phyloP scores from a whole-genome alignment of 2,797 vertebrate genomes.

The Sebastes cheni region DNA sequence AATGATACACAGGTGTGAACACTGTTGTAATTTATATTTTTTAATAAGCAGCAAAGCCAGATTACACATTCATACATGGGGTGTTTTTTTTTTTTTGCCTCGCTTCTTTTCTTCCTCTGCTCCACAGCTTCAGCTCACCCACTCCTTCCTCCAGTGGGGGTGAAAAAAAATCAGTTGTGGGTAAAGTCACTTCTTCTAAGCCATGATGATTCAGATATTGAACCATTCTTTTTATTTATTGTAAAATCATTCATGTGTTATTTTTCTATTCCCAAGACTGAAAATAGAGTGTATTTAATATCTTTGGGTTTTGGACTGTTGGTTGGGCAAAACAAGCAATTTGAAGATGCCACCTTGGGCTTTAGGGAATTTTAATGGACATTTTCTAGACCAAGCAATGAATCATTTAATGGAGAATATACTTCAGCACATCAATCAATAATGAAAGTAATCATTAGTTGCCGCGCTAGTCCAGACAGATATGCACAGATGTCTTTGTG shows the following conservation, averaged over 20 bases:
- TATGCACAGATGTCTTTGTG: too few relatives aligned
- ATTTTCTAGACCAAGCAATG: not conserved
- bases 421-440: not conserved
- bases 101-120: not conserved
- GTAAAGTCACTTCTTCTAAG: not conserved
- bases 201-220: not conserved
- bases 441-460: not conserved
- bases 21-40: slow-evolving; percentile 1
- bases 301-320: too few relatives aligned
- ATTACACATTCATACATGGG: not conserved
- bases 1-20: not conserved
- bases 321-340: too few relatives aligned
- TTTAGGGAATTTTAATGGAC: not conserved
- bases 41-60: slow-evolving; percentile 1
- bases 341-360: not conserved
- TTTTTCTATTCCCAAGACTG: not conserved
- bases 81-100: not conserved
- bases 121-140: not conserved
- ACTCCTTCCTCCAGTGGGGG: not conserved
- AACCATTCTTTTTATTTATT: not conserved
- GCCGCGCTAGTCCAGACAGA: not conserved
- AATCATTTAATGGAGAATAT: not conserved
- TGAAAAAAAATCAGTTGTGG: not conserved
- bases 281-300: too few relatives aligned
- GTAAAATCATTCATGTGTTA: not conserved